Evolutionary conservation across 92 coral and sea anemone species (phyloP).

Genomic region (Nematostella vectensis): DNA sequence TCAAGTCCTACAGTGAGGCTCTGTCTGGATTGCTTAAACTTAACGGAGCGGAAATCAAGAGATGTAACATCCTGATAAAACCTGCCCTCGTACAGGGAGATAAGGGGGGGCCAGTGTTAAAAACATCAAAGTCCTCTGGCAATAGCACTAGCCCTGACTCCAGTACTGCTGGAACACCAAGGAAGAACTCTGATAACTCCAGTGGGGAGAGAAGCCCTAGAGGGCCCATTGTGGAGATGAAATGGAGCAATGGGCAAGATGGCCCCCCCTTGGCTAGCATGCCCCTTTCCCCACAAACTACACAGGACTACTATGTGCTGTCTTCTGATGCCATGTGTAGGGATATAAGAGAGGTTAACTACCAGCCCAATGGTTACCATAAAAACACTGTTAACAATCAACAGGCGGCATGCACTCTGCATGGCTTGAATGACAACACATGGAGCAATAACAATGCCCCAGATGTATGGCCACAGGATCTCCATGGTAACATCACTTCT

Average conservation of each 20-base stretch:
- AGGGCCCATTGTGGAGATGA: background rate
- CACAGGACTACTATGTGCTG: background rate
- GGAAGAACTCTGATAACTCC: background rate
- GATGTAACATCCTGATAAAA: constrained; percentile 11
- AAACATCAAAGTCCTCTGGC: background rate
- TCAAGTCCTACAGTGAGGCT: constrained; percentile 32
- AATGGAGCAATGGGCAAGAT: constrained; percentile 8
- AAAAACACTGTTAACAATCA: background rate
- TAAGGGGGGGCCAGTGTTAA: background rate
- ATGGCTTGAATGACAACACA: background rate
- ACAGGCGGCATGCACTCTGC: background rate
- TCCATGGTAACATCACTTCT: background rate
- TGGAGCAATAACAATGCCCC: background rate
- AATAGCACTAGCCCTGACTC: background rate
- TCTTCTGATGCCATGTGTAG: background rate
- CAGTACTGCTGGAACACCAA: background rate
- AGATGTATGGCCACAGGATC: background rate
- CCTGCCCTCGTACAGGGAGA: constrained; percentile 33
- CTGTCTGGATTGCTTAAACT: constrained; percentile 24
- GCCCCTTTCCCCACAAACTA: background rate
- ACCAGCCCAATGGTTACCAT: no score
- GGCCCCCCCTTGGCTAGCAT: background rate
- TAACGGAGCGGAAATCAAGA: constrained; percentile 26
- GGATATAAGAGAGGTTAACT: background rate
- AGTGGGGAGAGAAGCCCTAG: background rate